Base-by-base conservation (phyloP, 2,888 invertebrate species). In the Esperia sulphurella region DNA sequence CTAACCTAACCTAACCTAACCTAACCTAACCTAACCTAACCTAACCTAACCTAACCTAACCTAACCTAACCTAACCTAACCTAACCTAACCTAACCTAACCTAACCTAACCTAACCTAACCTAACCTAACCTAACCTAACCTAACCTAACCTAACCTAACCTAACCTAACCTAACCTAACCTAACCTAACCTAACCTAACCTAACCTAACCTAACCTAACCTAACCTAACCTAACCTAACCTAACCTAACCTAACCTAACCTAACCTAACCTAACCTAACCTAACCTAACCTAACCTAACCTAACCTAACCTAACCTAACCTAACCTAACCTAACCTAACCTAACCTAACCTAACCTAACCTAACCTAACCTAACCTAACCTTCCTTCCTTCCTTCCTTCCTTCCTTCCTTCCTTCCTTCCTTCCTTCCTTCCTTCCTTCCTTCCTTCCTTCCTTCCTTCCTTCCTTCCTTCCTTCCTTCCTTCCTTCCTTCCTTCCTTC, bases 361-460 rank as follows among this genome's bases (percentile, higher is more conserved):
- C 54, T 51, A 54, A 54, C 51, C 49, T 54, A 49, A 49, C 51
- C 48, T 51, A 55, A 52, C 54, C 54, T 52, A 54, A 54, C 54
- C 52, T 54, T 35, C 44, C 35, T 35, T 35, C 44, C 44, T 44
- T 35, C 33, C 44, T 45, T 39, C 21, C 35, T 39, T 41, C 46
- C 46, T 46, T 38, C 37, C 46, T 28, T 41, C 37, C 37, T 28
- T 13, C 38, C 37, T 38, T 28, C 46, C 28, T 38, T 28, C 41
- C 41, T 46, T 28, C 37, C 41, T 28, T 46, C 21, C 37, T 29
- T 38, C 38, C 21, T 28, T 38, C 41, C 38, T 38, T 28, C 64
- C 50, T 63, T 94, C 92, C 72, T 94, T 96, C 41, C 1, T 68
- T 46, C 38, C 71, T 60, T 0, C 50, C 56, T 14, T 54, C 54